Evolutionary conservation across 2,113 vertebrate species (phyloP), one percentile per base, ranked within the genome.

Genomic region (Gasterosteus aculeatus): DNA sequence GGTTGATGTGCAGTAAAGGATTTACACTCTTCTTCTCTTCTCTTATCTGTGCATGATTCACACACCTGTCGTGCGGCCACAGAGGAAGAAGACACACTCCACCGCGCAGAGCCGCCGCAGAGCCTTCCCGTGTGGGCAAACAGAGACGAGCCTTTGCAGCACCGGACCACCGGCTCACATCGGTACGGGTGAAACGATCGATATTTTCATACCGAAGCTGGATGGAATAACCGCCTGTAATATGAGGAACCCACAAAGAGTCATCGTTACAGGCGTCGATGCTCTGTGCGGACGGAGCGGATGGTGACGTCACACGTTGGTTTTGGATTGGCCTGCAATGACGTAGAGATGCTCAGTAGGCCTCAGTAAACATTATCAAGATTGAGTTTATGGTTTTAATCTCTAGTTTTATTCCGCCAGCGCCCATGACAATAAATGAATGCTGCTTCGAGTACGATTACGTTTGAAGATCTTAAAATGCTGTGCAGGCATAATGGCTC

Each of bases 11-110:
- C 74, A 80, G 76, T 59, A 38, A 6, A 70, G 83, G 75, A 87
- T 86, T 89, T 86, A 89, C 72, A 70, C 77, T 57, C 69, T 47
- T 75, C 72, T 81, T 35, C 47, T 69, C 58, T 46, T 70, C 73
- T 84, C 85, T 82, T 78, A 77, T 83, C 83, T 49, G 66, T 41
- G 61, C 46, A 6, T 65, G 75, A 84, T 64, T 57, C 77, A 69
- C 71, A 69, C 71, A 47, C 57, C 71, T 77, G 59, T 68, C 80
- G 64, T 29, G 38, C 60, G 66, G 67, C 38, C 9, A 11, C 64
- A 42, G 65, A 70, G 64, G 59, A 81, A 33, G 44, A 69, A 26
- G 22, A 26, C 77, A 42, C 26, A 41, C 18, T 41, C 4, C 16
- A 68, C 39, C 57, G 12, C 29, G 26, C 38, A 22, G 65, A 66